Percentiles rank a stretch among this genome's conserved stretches.
Evolutionary conservation across 2,113 vertebrate genomes (phyloP).

Genomic region (Podocnemis expansa): DNA sequence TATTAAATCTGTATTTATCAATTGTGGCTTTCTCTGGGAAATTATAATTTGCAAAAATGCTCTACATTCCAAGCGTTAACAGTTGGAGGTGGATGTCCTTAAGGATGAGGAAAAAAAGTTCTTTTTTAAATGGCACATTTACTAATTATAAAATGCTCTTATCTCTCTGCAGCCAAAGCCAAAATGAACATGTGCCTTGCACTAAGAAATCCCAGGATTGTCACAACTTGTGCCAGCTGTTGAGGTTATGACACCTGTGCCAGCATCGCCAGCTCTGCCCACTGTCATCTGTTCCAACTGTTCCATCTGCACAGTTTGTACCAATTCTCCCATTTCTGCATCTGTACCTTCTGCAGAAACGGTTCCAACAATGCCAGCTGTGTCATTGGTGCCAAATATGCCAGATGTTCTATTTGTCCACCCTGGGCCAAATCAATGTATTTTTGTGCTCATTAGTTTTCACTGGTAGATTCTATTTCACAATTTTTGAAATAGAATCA

Average conservation of each 20-base stretch:
- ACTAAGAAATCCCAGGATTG: conserved; percentile 99
- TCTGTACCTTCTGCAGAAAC: conserved; percentile 97
- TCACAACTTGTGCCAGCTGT: conserved; percentile 99
- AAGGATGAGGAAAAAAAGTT: conserved; percentile 82
- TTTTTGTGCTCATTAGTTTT: conserved; percentile 96
- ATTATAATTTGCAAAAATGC: conserved; percentile 82
- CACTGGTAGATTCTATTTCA: conserved; percentile 91
- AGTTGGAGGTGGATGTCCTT: conserved; percentile 88
- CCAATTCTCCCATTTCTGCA: conserved; percentile 95
- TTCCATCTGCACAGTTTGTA: conserved; percentile 97
- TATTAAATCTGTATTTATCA: conserved; percentile 85
- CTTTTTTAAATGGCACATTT: conserved; percentile 91
- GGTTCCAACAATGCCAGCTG: conserved; percentile 95
- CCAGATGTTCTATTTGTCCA: conserved; percentile 99
- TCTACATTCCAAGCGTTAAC: conserved; percentile 82
- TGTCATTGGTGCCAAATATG: conserved; percentile 95
- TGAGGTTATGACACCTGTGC: conserved; percentile 99
- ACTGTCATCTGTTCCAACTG: conserved; percentile 97
- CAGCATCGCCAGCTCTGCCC: conserved; percentile 95
- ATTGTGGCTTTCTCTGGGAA: conserved; percentile 82
- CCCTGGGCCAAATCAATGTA: conserved; percentile 95
- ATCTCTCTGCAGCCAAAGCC: conserved; percentile 90
- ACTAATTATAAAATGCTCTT: conserved; percentile 90
- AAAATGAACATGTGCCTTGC: conserved; percentile 99
- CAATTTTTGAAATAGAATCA: conserved; percentile 81